These are phyloP conservation scores for Drosophila obscura DNA, from an alignment of 1,140 invertebrate species.

Conservation along the genomic window DNA sequence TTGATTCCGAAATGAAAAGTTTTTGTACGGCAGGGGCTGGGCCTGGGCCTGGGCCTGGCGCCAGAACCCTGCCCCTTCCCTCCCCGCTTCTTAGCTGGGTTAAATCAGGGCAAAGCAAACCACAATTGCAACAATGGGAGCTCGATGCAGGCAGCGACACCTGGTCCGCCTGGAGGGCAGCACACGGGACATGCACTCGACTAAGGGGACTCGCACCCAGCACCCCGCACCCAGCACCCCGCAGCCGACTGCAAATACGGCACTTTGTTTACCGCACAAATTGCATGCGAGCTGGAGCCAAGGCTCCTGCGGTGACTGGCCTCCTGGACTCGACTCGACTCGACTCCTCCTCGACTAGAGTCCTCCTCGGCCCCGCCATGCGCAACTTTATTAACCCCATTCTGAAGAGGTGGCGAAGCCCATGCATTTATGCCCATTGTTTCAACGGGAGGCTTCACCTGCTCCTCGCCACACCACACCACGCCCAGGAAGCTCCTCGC, in stretches of 20 bases:
- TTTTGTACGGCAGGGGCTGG: no score
- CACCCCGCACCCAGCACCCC: not conserved
- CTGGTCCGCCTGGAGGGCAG: slow-evolving; percentile 30
- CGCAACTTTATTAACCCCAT: slow-evolving; percentile 78
- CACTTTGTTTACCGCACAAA: slow-evolving; percentile 54
- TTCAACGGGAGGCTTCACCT: slow-evolving; percentile 24
- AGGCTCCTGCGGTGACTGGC: slow-evolving; percentile 36
- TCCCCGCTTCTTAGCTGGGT: no score
- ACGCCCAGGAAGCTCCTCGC: slow-evolving; percentile 1
- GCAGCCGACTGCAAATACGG: slow-evolving; percentile 14
- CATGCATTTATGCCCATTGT: slow-evolving; percentile 61
- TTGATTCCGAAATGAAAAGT: slow-evolving; percentile 54
- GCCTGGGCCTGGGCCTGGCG: no score
- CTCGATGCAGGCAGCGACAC: slow-evolving; percentile 12
- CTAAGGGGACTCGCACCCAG: slow-evolving; percentile 2
- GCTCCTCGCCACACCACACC: not conserved
- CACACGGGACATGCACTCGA: slow-evolving; percentile 40
- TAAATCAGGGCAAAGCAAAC: slow-evolving; percentile 38
- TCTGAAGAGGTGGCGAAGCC: slow-evolving; percentile 40
- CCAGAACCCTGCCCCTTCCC: no score
- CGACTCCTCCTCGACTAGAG: not conserved
- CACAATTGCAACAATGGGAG: slow-evolving; percentile 16
- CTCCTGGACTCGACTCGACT: not conserved
- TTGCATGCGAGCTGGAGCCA: slow-evolving; percentile 53
- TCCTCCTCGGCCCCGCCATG: slow-evolving; percentile 20